Percentiles rank a stretch among this genome's conserved stretches.
Conservation (phyloP, 2,797 vertebrate genomes). For the Aythya fuligula region DNA sequence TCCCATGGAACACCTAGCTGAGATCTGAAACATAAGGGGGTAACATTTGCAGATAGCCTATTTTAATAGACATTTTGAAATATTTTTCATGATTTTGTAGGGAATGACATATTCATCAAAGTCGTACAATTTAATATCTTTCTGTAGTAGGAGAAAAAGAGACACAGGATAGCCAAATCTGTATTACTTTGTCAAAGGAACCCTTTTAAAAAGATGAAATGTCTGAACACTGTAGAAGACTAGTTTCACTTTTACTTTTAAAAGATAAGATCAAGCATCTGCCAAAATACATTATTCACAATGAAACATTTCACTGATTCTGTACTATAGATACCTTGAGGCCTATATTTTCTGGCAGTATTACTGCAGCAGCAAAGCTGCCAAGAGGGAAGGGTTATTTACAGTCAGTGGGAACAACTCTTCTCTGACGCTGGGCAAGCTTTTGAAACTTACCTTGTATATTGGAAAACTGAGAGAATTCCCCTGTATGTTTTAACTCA, state of each 20-base stretch:
- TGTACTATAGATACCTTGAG: conserved; percentile 26
- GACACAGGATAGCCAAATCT: neutral
- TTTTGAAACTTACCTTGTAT: neutral
- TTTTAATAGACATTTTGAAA: conserved; percentile 12
- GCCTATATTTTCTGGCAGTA: conserved; percentile 27
- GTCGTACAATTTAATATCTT: neutral
- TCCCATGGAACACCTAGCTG: neutral
- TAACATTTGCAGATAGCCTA: neutral
- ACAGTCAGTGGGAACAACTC: conserved; percentile 7
- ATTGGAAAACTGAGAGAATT: neutral
- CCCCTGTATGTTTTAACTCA: neutral
- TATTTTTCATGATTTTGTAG: neutral
- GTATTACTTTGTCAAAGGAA: conserved; percentile 39
- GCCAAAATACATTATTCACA: conserved; percentile 64
- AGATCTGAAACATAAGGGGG: neutral
- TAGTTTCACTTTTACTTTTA: conserved; percentile 50
- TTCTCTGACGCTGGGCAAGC: neutral
- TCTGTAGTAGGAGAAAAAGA: neutral
- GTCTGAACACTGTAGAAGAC: conserved; percentile 35
- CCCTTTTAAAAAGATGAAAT: conserved; percentile 16
- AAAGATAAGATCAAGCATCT: conserved; percentile 55
- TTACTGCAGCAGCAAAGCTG: conserved; percentile 22
- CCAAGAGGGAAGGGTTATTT: conserved; percentile 50
- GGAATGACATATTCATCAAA: neutral
- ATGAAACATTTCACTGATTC: conserved; percentile 51